These are phyloP conservation scores for Cephalopterus ornatus DNA, from an alignment of 2,113 vertebrate species.

Conservation along the genomic window DNA sequence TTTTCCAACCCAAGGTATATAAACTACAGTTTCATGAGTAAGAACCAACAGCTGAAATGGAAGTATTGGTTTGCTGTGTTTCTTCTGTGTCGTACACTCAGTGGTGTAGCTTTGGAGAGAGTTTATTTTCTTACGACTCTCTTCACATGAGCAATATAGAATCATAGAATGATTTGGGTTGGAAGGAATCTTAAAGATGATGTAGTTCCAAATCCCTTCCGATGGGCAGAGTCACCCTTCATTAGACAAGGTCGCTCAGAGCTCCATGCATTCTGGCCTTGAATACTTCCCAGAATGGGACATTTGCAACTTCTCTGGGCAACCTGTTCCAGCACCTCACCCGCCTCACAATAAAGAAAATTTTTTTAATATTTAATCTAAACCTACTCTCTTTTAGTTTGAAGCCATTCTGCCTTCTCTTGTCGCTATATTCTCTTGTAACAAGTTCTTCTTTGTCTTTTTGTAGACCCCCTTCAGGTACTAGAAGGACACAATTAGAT, in stretches of 20 bases:
- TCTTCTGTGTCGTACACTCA: not conserved
- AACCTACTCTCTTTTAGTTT: not conserved
- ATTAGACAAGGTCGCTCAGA: not conserved
- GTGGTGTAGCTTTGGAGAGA: not conserved
- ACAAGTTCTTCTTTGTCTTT: not conserved
- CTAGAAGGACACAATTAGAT: not conserved
- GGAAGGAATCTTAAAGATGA: not conserved
- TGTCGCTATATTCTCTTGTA: not conserved
- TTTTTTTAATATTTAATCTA: not conserved
- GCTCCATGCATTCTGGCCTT: not conserved
- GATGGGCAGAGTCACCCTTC: not conserved
- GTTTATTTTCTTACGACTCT: not conserved
- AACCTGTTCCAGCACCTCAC: not conserved
- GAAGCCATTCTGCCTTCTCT: too few species aligned
- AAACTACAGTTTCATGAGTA: not conserved
- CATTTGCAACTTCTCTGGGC: not conserved
- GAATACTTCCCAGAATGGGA: not conserved
- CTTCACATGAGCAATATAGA: not conserved
- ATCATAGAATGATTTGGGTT: not conserved
- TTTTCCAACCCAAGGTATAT: not conserved
- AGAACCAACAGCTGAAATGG: not conserved
- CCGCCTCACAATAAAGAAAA: not conserved
- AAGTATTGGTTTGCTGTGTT: not conserved
- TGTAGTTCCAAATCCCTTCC: rapidly evolving
- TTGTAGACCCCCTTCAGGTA: not conserved